Conservation (phyloP, 2,113 vertebrate genomes). For the Callaeas wilsoni region DNA sequence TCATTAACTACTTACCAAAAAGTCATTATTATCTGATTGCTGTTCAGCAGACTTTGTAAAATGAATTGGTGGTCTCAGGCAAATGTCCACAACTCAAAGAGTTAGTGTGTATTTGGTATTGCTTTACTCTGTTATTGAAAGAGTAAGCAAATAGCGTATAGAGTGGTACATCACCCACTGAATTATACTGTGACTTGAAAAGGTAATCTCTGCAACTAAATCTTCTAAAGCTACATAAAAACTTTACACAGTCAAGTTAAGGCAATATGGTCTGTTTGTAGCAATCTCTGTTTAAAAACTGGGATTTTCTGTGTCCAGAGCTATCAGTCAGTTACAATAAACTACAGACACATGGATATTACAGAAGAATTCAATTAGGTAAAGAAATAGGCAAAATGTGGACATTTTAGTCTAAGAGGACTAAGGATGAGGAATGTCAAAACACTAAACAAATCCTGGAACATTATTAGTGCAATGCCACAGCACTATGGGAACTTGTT, state of each 20-base stretch:
- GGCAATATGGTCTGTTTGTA: neutral
- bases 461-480: neutral
- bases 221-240: neutral
- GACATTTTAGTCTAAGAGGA: neutral
- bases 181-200: neutral
- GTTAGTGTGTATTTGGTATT: neutral
- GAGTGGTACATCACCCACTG: neutral
- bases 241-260: neutral
- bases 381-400: neutral
- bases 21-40: conserved; percentile 47
- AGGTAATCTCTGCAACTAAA: neutral
- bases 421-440: neutral
- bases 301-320: neutral
- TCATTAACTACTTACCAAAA: conserved; percentile 22
- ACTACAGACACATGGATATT: neutral
- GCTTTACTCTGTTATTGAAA: neutral
- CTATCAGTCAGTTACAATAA: neutral
- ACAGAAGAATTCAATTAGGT: neutral
- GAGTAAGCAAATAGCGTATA: neutral
- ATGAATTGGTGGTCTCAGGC: conserved; percentile 9
- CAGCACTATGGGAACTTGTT: neutral
- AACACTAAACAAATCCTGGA: neutral
- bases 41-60: conserved; percentile 22
- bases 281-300: neutral
- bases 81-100: neutral